Evolutionary conservation across 2,888 invertebrate genomes (phyloP).

Genomic region (Napeogenes inachia): DNA sequence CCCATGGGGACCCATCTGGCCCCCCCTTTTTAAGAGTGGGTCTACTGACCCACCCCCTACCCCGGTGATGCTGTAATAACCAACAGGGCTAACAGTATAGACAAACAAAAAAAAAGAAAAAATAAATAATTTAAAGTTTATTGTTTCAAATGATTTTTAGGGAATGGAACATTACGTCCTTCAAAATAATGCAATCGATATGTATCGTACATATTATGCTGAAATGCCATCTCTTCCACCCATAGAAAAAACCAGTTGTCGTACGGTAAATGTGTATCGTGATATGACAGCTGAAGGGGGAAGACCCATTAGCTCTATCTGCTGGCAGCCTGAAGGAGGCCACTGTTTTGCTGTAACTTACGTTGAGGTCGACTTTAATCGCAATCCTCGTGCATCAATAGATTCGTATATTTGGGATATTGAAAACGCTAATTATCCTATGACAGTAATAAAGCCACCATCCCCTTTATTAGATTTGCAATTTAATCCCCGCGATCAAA

Average conservation of each 20-base stretch:
- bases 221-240: conserved; percentile 81
- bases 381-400: conserved; percentile 50
- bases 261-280: conserved; percentile 90
- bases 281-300: conserved; percentile 76
- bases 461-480: conserved; percentile 86
- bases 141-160: conserved; percentile 53
- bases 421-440: conserved; percentile 89
- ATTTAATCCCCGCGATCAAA: conserved; percentile 77
- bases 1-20: too few relatives aligned
- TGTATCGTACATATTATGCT: conserved; percentile 92
- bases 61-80: too few relatives aligned
- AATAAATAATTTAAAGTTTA: not conserved
- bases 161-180: conserved; percentile 88
- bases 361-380: conserved; percentile 86
- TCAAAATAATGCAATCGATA: conserved; percentile 95
- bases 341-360: conserved; percentile 89
- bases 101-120: too few relatives aligned
- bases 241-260: conserved; percentile 80
- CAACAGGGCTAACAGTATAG: too few relatives aligned
- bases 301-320: conserved; percentile 85
- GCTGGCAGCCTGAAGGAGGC: conserved; percentile 91
- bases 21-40: too few relatives aligned
- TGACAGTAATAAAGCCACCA: conserved; percentile 81
- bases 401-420: conserved; percentile 89
- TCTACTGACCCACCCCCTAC: too few relatives aligned